Evolutionary conservation across 2,888 invertebrate species (phyloP), one percentile per base, ranked within the genome.

Genomic region (Xestoiulus laeticollis): DNA sequence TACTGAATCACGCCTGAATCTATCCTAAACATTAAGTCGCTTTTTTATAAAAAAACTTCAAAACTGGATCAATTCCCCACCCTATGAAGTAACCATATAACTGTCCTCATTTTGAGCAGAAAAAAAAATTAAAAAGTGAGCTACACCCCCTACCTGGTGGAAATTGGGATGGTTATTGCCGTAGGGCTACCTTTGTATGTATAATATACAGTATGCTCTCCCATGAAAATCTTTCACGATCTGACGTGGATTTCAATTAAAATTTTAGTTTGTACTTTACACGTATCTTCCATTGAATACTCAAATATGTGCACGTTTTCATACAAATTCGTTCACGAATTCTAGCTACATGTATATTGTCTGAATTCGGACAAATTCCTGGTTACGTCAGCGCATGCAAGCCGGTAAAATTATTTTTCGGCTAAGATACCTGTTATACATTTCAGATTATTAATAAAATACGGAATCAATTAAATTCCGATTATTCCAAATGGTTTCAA

Each of bases 1-100:
- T n/a, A n/a, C n/a, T n/a, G n/a, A n/a, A 59, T n/a, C 59, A 59
- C 59, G n/a, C 59, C 59, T 59, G 59, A n/a, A n/a, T 59, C 59
- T n/a, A n/a, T 59, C 19, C 33, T 8, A 59, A 1, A 59, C 22
- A 38, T 38, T 38, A n/a, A 59, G 59, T 59, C 10, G n/a, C 59
- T 59, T 22, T 59, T 59, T 44, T 44, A 44, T 12, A 44, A 48
- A 59, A 59, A 59, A 8, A 22, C 59, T 22, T 22, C n/a, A 59
- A 59, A n/a, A 59, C 10, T n/a, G 59, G 59, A 59, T 59, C 59
- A 22, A 59, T 22, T 59, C 59, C 59, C 59, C 59, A 59, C 59
- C 59, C 59, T 3, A 22, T 10, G 59, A n/a, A 59, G 59, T 22
- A 59, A 22, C 59, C 59, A 59, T n/a, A n/a, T 59, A 22, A 59